A percentile compares a stretch with the other conserved stretches of the same genome.
These are phyloP conservation scores for Drosophila tristis DNA, from an alignment of 1,140 invertebrate genomes.

Conservation along the genomic window DNA sequence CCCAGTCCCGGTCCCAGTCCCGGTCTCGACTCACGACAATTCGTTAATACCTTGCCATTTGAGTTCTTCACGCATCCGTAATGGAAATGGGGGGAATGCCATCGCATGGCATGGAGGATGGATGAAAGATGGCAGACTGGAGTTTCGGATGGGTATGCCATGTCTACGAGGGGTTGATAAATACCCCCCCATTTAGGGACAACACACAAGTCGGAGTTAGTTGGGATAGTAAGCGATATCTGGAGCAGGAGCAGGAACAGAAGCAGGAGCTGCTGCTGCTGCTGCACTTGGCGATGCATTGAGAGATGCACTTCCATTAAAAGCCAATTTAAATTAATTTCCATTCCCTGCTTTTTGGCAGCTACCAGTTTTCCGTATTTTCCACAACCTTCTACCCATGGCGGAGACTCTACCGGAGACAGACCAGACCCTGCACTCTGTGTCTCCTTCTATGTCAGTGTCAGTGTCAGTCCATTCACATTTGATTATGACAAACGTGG, in stretches of 20 bases:
- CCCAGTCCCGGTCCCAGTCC: constrained; percentile 10
- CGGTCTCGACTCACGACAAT: constrained; percentile 67
- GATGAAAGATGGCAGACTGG: not conserved
- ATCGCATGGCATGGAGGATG: constrained; percentile 8
- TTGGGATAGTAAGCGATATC: constrained; percentile 69
- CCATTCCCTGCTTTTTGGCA: constrained; percentile 59
- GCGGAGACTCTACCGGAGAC: not conserved
- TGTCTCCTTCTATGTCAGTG: constrained; percentile 22
- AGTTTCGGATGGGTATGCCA: constrained; percentile 4
- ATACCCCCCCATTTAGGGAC: constrained; percentile 66
- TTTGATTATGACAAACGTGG: constrained; percentile 81
- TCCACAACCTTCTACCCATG: not conserved
- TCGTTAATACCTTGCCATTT: constrained; percentile 79
- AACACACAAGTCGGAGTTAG: constrained; percentile 75
- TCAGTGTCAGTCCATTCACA: constrained; percentile 74
- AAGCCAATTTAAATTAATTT: constrained; percentile 84
- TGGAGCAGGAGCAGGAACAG: constrained; percentile 50
- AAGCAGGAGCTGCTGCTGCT: constrained; percentile 22
- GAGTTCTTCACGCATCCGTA: constrained; percentile 77
- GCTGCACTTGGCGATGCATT: constrained; percentile 63
- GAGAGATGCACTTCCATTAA: constrained; percentile 83
- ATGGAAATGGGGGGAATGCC: constrained; percentile 30
- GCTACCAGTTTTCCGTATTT: constrained; percentile 61
- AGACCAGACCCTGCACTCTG: constrained; percentile 3
- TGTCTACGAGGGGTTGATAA: constrained; percentile 68